Conservation (phyloP, 2,113 vertebrate genomes). For the Datnioides undecimradiatus region DNA sequence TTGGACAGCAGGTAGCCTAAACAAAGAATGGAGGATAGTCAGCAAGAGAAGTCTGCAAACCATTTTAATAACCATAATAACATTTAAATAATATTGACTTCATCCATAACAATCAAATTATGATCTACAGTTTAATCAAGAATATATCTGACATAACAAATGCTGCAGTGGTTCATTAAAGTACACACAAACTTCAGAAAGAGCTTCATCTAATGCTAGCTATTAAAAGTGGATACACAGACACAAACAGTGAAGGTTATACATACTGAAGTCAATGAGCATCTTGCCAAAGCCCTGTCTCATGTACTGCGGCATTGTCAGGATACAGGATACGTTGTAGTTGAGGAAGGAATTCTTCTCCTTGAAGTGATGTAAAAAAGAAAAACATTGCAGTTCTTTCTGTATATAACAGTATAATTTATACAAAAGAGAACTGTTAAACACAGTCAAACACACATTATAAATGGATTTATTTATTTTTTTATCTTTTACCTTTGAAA, state of each 20-base stretch:
- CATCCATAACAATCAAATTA: no score
- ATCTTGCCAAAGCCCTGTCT: conserved; percentile 98
- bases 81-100: background rate
- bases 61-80: no score
- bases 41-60: background rate
- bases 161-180: background rate
- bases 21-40: conserved; percentile 1
- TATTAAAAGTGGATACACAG: background rate
- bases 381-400: conserved; percentile 6
- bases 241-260: background rate
- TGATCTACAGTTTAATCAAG: background rate
- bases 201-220: background rate
- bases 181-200: background rate
- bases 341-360: conserved; percentile 99
- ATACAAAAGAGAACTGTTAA: background rate
- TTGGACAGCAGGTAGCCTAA: conserved; percentile 97
- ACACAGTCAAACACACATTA: background rate
- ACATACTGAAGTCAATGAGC: conserved; percentile 99
- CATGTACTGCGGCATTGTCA: conserved; percentile 99
- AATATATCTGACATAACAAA: background rate
- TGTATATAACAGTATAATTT: background rate
- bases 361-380: conserved; percentile 74
- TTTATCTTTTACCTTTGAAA: conserved; percentile 90
- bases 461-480: no score
- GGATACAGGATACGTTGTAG: conserved; percentile 99